These are phyloP conservation scores for Bembecia ichneumoniformis DNA, from an alignment of 2,888 invertebrate genomes.

Conservation along the genomic window DNA sequence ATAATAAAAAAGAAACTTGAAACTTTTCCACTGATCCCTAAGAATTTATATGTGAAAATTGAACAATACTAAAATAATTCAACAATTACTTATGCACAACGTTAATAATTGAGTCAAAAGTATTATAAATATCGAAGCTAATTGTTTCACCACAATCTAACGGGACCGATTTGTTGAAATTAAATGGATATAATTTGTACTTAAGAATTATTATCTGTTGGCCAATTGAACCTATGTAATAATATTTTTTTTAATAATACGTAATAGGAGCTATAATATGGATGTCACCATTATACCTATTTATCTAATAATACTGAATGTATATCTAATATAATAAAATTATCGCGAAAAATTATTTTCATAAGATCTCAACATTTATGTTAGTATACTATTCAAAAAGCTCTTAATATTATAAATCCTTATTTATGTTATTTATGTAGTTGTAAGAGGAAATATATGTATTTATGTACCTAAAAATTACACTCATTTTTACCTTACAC, in stretches of 20 bases:
- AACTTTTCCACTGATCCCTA: too few species aligned
- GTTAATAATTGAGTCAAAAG: too few species aligned
- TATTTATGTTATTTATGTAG: conserved; percentile 42
- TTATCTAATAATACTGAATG: conserved; percentile 71
- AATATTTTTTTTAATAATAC: conserved; percentile 18
- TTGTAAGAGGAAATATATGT: conserved; percentile 43
- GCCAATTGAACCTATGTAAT: conserved; percentile 49
- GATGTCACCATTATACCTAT: conserved; percentile 49
- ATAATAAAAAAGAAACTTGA: background rate
- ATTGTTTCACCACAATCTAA: background rate
- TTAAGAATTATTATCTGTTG: conserved; percentile 23
- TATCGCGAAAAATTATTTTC: conserved; percentile 61
- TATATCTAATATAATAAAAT: conserved; percentile 60
- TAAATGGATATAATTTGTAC: conserved; percentile 17
- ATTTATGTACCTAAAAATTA: conserved; percentile 42
- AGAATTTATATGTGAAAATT: too few species aligned
- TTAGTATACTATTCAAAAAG: conserved; percentile 67
- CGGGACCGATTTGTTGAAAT: background rate
- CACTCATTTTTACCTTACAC: conserved; percentile 29
- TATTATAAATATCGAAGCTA: too few species aligned
- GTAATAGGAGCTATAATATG: conserved; percentile 57
- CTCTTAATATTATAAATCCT: conserved; percentile 62
- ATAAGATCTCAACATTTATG: conserved; percentile 59
- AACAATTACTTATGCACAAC: too few species aligned
- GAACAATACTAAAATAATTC: too few species aligned